A percentile compares a stretch with the other conserved stretches of the same genome.
Conservation (phyloP, 2,888 invertebrate species). For the Agriotes lineatus region DNA sequence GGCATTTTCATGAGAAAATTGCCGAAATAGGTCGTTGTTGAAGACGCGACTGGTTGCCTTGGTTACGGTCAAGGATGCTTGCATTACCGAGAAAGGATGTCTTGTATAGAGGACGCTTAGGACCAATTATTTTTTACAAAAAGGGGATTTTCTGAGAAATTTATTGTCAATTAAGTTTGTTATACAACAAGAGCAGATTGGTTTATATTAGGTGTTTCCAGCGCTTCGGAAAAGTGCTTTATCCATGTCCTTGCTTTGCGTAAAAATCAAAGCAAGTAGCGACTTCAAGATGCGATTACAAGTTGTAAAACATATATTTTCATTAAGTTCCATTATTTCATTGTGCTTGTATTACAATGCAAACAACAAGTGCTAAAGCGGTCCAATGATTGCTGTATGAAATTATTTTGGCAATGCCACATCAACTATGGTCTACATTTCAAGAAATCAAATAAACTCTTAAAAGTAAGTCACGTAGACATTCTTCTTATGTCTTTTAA, state of each 20-base stretch:
- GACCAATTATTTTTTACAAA: conserved; percentile 33
- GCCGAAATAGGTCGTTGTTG: conserved; percentile 30
- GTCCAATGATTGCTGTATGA: conserved; percentile 29
- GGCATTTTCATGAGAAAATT: conserved; percentile 2
- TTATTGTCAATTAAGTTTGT: conserved; percentile 25
- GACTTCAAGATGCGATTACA: not conserved
- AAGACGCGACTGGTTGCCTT: conserved; percentile 36
- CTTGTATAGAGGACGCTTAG: conserved; percentile 14
- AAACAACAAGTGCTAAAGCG: conserved; percentile 10
- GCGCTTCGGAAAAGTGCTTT: too few species aligned
- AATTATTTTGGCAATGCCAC: not conserved
- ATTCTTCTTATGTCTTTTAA: too few species aligned
- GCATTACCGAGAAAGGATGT: conserved; percentile 23
- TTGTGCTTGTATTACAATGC: not conserved
- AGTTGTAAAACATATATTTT: not conserved
- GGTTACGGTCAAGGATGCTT: conserved; percentile 43
- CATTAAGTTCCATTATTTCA: not conserved
- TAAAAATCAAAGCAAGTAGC: not conserved
- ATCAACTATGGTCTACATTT: not conserved
- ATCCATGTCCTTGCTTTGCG: too few species aligned
- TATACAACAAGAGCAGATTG: conserved; percentile 15
- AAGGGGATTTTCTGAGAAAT: conserved; percentile 7
- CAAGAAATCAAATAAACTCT: not conserved
- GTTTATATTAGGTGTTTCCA: too few species aligned
- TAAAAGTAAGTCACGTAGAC: too few species aligned